These are phyloP conservation scores for Montifringilla adamsi DNA, from an alignment of 2,113 vertebrate genomes.

Conservation along the genomic window DNA sequence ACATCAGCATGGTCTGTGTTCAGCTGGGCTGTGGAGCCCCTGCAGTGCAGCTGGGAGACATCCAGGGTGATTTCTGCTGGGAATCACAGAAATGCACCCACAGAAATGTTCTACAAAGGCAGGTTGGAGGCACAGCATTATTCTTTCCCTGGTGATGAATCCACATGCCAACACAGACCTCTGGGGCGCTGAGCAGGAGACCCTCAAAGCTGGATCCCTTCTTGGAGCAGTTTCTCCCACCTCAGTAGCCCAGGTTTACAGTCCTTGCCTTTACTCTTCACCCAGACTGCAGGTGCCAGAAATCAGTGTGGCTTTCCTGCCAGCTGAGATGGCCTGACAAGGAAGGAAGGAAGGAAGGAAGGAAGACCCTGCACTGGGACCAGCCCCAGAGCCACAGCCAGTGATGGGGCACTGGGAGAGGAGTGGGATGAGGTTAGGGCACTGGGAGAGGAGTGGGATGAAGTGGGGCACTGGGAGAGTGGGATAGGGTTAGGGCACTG, in stretches of 20 bases:
- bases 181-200: not conserved
- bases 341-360: not conserved
- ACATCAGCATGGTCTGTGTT: not conserved
- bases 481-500: no score
- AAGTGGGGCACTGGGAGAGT: no score
- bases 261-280: not conserved
- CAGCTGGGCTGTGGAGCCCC: not conserved
- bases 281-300: not conserved
- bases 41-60: not conserved
- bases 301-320: not conserved
- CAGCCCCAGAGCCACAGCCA: not conserved
- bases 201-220: not conserved
- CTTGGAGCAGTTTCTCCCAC: not conserved
- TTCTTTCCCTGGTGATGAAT: not conserved
- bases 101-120: not conserved
- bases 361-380: not conserved
- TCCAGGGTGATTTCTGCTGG: not conserved
- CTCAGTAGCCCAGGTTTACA: not conserved
- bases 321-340: not conserved
- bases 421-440: no score
- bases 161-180: fast-evolving
- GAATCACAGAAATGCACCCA: not conserved
- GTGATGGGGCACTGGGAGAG: not conserved
- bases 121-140: not conserved
- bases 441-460: no score